Evolutionary conservation across 2,888 invertebrate species (phyloP).

Genomic region (Polydrusus cervinus): DNA sequence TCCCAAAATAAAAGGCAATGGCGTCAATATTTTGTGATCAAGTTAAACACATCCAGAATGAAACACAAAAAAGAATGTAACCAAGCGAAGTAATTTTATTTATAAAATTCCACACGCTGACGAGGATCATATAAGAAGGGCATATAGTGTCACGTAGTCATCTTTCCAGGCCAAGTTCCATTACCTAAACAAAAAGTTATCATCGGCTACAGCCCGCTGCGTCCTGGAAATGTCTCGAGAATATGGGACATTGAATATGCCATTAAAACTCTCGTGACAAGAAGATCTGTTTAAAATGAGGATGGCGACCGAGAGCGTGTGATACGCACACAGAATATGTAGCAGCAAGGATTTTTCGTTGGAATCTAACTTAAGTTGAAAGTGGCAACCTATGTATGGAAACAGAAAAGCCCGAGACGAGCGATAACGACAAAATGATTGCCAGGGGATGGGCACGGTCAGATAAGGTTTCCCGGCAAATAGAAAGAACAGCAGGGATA

Average conservation of each 20-base stretch:
- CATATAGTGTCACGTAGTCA: constrained; percentile 23
- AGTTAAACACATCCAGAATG: not conserved
- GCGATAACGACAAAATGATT: constrained; percentile 64
- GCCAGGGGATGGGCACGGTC: constrained; percentile 63
- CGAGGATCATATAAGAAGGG: constrained; percentile 17
- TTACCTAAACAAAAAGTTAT: constrained; percentile 42
- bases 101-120: constrained; percentile 19
- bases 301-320: constrained; percentile 41
- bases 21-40: not conserved
- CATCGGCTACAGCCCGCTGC: constrained; percentile 28
- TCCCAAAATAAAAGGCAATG: not conserved
- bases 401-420: constrained; percentile 58
- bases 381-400: constrained; percentile 56
- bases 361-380: constrained; percentile 43
- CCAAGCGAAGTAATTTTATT: constrained; percentile 8
- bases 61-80: not conserved
- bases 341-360: constrained; percentile 45
- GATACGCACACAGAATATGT: constrained; percentile 59
- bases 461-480: constrained; percentile 64
- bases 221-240: constrained; percentile 50
- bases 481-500: constrained; percentile 57
- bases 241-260: constrained; percentile 56
- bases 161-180: constrained; percentile 38
- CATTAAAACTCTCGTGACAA: constrained; percentile 58
- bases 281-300: constrained; percentile 56